Base-by-base conservation (phyloP, 2,888 invertebrate species). In the Teinopalpus imperialis region DNA sequence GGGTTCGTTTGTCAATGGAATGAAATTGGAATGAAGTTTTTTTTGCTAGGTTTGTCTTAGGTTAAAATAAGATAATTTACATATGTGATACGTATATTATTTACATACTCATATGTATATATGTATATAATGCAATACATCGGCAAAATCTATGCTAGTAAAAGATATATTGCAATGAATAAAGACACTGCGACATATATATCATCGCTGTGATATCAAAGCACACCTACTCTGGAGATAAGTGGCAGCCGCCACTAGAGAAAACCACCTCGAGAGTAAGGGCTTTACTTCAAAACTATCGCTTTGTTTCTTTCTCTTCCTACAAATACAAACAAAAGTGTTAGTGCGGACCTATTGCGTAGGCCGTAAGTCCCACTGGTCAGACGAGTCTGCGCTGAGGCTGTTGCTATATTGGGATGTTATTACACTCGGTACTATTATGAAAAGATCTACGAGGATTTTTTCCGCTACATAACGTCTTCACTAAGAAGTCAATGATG, bases 301-400 rank as follows among this genome's bases (percentile, higher is more conserved):
- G 41, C 37, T 52, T 43, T 52, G 43, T 47, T 34, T 43, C 41
- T 27, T 44, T 8, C 24, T 43, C 45, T 39, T 44, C 48, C 34
- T 50, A 48, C 30, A 41, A 49, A 49, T 49, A 45, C 34, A 42
- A 47, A 50, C 42, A 48, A 47, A 50, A 47, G 51, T 52, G 46
- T 46, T 53, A 50, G 48, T 52, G 46, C 48, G 32, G 27, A 49
- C 52, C 51, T 42, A 44, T 48, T 50, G 59, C 57, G 59, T 61
- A 58, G 61, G 61, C 45, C 9, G 46, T 52, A 51, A 52, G 49
- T 51, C 44, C 37, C 43, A 58, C 59, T 53, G 54, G 59, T 59
- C 56, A 52, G 48, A 50, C 58, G 24, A 52, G 54, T 56, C 52
- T 54, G 48, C 50, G 49, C 47, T 49, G 30, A 48, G 50, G 45